Evolutionary conservation across 2,888 invertebrate species (phyloP).

Genomic region (Punctoribates punctum): DNA sequence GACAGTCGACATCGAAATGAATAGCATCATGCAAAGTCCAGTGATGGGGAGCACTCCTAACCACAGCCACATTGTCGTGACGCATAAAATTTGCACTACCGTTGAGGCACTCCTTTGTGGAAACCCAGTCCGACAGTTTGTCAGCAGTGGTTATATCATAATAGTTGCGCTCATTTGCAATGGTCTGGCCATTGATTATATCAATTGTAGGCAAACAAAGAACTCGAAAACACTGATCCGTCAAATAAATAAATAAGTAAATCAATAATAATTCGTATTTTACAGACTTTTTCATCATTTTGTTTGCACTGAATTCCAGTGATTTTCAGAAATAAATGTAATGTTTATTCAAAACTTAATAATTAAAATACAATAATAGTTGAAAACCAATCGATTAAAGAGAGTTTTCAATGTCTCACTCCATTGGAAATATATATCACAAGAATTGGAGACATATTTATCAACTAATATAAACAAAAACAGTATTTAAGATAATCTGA

Average conservation of each 20-base stretch:
- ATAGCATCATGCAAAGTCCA: neutral
- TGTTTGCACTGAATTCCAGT: too few relatives aligned
- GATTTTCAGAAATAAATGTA: too few relatives aligned
- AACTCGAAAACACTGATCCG: neutral
- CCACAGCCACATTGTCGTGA: neutral
- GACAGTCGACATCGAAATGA: neutral
- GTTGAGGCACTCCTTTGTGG: neutral
- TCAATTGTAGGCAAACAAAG: neutral
- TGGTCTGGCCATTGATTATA: neutral
- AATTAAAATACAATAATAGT: too few relatives aligned
- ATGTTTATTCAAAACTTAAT: too few relatives aligned
- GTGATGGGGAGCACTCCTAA: neutral
- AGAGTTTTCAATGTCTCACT: too few relatives aligned
- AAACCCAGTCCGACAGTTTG: neutral
- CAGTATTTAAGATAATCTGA: neutral
- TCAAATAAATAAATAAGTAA: neutral
- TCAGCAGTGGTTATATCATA: neutral
- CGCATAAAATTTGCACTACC: neutral
- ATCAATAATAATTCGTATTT: too few relatives aligned
- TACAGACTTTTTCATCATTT: too few relatives aligned
- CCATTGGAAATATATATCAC: neutral
- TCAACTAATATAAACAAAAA: constrained; percentile 6
- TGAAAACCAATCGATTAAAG: too few relatives aligned
- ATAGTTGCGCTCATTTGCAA: neutral
- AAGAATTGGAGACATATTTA: constrained; percentile 2